Conservation (phyloP, 2,797 vertebrate genomes). For the Xyrichtys novacula region DNA sequence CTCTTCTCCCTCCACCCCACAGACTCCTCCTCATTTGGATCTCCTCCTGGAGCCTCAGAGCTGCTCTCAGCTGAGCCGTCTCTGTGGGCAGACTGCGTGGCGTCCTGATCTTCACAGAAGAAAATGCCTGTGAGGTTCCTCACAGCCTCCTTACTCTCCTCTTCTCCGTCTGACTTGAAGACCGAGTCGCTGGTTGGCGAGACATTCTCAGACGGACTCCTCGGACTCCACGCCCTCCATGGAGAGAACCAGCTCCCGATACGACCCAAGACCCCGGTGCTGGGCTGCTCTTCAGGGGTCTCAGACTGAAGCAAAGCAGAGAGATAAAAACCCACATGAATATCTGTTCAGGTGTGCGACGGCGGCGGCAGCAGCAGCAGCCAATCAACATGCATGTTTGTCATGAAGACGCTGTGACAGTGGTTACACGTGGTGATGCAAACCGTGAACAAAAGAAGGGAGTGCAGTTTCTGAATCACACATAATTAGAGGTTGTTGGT, state of each 20-base stretch:
- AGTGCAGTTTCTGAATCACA: constrained; percentile 50
- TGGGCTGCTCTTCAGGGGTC: constrained; percentile 72
- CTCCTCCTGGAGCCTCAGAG: constrained; percentile 53
- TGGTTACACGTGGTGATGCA: constrained; percentile 33
- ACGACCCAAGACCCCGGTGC: constrained; percentile 80
- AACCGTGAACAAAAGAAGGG: constrained; percentile 50
- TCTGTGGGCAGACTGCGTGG: constrained; percentile 75
- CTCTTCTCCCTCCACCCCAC: constrained; percentile 47
- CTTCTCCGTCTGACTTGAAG: constrained; percentile 33
- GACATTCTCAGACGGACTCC: constrained; percentile 54
- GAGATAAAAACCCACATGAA: constrained; percentile 45
- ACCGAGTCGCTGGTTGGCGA: constrained; percentile 27
- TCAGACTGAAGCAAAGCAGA: constrained; percentile 75
- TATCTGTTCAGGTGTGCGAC: neutral
- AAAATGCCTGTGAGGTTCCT: constrained; percentile 63
- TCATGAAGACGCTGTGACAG: constrained; percentile 33
- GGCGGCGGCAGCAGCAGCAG: too few relatives aligned
- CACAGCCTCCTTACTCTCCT: constrained; percentile 46
- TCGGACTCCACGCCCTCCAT: constrained; percentile 69
- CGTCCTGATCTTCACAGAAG: constrained; percentile 67
- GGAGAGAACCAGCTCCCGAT: constrained; percentile 84
- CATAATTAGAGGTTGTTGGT: constrained; percentile 37
- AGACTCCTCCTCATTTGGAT: constrained; percentile 73
- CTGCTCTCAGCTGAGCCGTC: constrained; percentile 55
- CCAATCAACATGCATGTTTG: constrained; percentile 55